Evolutionary conservation across 1,140 invertebrate species (phyloP), one percentile per base, ranked within the genome.

Genomic region (Caerostris extrusa): DNA sequence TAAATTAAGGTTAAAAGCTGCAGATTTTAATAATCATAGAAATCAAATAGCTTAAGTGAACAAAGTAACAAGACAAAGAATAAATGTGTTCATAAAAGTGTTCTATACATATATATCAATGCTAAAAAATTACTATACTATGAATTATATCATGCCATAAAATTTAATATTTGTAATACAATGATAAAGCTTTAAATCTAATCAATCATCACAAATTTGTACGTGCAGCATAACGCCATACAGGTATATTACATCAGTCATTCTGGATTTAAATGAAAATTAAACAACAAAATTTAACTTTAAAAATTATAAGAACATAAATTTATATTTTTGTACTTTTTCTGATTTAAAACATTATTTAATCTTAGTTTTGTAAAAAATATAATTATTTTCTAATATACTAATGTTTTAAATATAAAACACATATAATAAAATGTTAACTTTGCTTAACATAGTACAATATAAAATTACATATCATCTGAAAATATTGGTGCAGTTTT

Each of bases 401-500:
- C 34, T 77, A 50, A 77, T 53, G 5, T 77, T 77, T 53, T 77
- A 14, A 12, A 53, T 50, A 53, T 53, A 53, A 7, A 53, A 77
- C 10, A 77, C 50, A 77, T 50, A 69, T 8, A 77, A 77, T 77
- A 50, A 77, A 71, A 50, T 12, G 12, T 7, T 12, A 77, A 77
- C 50, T 50, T 77, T 77, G 4, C 8, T 71, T 53, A 12, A 77
- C 34, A 77, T 50, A 77, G 71, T 71, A 12, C 19, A 77, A 77
- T 77, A 77, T 34, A 50, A 77, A 77, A 77, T 77, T 50, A 77
- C 67, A 69, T 50, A 67, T 77, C 34, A 50, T 14, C 71, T 77
- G 71, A 34, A 53, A 77, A 77, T 77, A 34, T 77, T 77, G 50
- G 53, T 12, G 14, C 34, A 34, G 14, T 77, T 77, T 50, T 50